Conservation (phyloP, 2,888 invertebrate species). For the Cataglyphis rosenhaueri region DNA sequence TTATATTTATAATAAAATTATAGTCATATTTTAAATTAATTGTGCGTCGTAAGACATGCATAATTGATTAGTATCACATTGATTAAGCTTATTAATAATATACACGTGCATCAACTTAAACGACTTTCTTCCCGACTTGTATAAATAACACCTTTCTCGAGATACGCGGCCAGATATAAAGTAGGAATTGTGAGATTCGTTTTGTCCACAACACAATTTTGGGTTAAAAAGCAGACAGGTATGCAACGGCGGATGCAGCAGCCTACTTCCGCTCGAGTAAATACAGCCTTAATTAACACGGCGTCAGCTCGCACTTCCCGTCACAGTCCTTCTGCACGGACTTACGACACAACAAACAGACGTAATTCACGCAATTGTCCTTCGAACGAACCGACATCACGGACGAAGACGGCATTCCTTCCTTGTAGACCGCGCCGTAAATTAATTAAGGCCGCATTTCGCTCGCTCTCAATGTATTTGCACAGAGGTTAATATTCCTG, state of each 20-base stretch:
- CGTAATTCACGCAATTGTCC: slow-evolving; percentile 74
- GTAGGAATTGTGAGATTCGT: slow-evolving; percentile 22
- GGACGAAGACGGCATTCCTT: slow-evolving; percentile 60
- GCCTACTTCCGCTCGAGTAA: slow-evolving; percentile 77
- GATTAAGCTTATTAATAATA: background rate
- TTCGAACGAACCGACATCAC: slow-evolving; percentile 57
- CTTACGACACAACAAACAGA: slow-evolving; percentile 76
- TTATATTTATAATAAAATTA: background rate
- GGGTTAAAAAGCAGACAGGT: slow-evolving; percentile 54
- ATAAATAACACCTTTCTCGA: background rate
- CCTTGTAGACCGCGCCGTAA: slow-evolving; percentile 51
- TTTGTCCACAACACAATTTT: slow-evolving; percentile 61
- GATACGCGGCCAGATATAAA: background rate
- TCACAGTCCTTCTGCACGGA: slow-evolving; percentile 64
- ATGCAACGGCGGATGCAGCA: slow-evolving; percentile 63
- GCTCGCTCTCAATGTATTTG: slow-evolving; percentile 47
- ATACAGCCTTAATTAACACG: slow-evolving; percentile 81
- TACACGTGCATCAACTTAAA: background rate
- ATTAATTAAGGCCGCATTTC: slow-evolving; percentile 52
- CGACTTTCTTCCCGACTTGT: background rate
- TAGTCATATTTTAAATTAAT: background rate
- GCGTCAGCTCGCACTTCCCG: slow-evolving; percentile 72
- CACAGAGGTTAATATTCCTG: slow-evolving; percentile 48
- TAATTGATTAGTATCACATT: background rate
- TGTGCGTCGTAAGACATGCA: background rate